These are phyloP conservation scores for Anadara kagoshimensis DNA, from an alignment of 1,140 invertebrate species.

Conservation along the genomic window DNA sequence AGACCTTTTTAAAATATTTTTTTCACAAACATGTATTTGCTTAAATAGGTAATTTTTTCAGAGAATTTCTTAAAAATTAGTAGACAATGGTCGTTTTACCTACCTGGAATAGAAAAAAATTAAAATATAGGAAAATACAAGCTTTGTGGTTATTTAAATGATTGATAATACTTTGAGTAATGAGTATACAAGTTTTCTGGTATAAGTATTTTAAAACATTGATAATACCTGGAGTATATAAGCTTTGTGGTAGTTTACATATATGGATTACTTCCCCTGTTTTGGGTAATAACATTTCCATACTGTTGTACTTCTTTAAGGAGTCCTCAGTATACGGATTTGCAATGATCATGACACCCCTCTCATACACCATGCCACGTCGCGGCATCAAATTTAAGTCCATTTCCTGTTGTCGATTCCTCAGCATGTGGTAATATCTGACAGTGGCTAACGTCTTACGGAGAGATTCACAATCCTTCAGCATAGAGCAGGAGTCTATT, in stretches of 20 bases:
- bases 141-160: not conserved
- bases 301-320: conserved; percentile 68
- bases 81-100: too few species aligned
- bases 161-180: not conserved
- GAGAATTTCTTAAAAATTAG: too few species aligned
- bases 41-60: too few species aligned
- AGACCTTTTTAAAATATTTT: too few species aligned
- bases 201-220: not conserved
- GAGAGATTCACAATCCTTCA: conserved; percentile 60
- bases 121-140: not conserved
- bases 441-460: conserved; percentile 55
- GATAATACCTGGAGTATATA: conserved; percentile 68
- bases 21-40: too few species aligned
- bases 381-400: conserved; percentile 70
- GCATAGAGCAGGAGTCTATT: conserved; percentile 73
- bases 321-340: conserved; percentile 70
- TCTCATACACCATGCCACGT: conserved; percentile 66
- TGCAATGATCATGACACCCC: conserved; percentile 69
- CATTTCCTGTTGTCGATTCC: conserved; percentile 68
- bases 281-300: conserved; percentile 66
- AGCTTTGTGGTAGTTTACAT: conserved; percentile 69
- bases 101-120: too few species aligned
- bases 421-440: conserved; percentile 67
- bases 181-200: not conserved
- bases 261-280: conserved; percentile 65